Conservation (phyloP, 2,113 vertebrate genomes). For the Arizona elegans region DNA sequence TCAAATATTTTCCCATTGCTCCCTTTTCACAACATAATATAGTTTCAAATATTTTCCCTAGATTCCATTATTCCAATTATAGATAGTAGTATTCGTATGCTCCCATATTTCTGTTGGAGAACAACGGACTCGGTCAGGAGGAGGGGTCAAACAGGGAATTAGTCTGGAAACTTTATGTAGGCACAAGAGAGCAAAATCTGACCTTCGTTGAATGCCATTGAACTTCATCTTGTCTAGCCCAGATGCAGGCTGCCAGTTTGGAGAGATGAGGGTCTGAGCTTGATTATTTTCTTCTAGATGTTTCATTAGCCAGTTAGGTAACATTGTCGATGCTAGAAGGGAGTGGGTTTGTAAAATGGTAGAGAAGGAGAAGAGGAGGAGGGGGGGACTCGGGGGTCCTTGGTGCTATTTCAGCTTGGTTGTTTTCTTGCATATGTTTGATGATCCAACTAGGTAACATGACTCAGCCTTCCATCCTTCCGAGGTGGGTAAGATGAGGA, state of each 20-base stretch:
- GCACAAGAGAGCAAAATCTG: neutral
- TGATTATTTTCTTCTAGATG: neutral
- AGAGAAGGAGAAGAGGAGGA: neutral
- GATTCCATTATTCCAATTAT: no score
- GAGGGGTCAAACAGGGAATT: neutral
- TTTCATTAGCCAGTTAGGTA: neutral
- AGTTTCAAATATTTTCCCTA: no score
- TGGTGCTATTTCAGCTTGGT: neutral
- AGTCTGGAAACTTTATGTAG: neutral
- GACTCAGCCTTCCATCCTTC: no score
- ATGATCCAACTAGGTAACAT: no score
- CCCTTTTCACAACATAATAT: no score
- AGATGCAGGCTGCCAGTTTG: neutral
- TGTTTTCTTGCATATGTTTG: neutral
- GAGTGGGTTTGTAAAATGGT: neutral
- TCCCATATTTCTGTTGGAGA: neutral
- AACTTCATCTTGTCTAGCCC: neutral
- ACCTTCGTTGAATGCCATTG: neutral
- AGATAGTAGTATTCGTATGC: neutral
- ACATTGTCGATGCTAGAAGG: neutral
- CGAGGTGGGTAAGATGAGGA: no score
- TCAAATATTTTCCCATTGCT: no score
- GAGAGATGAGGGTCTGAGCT: neutral
- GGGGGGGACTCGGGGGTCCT: no score
- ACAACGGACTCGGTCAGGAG: neutral